phyloP scores from a whole-genome alignment of 1,140 invertebrate genomes.

The Vollenhovia emeryi region DNA sequence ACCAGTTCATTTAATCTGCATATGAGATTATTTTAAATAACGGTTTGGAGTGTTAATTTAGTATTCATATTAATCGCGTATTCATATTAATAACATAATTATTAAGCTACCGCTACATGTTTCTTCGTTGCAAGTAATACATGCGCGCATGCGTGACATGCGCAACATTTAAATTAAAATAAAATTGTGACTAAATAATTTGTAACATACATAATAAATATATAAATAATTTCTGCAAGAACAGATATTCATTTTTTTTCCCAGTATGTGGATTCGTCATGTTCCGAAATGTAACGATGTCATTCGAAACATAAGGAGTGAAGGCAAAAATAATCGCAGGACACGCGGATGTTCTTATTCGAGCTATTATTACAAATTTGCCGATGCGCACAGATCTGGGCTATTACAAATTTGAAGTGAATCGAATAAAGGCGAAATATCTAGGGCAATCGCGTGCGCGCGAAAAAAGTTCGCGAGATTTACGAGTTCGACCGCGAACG shows the following conservation, averaged over 20 bases:
- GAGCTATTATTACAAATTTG: neutral
- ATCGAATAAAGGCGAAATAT: neutral
- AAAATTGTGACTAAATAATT: neutral
- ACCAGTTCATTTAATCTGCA: neutral
- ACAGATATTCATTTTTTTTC: neutral
- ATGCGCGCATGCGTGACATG: neutral
- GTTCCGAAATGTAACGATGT: neutral
- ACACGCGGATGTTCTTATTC: slow-evolving; percentile 10
- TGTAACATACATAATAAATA: neutral
- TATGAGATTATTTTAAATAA: neutral
- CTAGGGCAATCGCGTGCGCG: no score
- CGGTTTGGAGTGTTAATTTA: neutral
- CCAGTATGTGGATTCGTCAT: neutral
- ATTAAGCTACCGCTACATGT: neutral
- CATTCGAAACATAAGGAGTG: slow-evolving; percentile 11
- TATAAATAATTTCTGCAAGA: neutral
- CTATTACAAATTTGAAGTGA: neutral
- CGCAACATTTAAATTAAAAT: neutral
- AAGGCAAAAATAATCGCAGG: slow-evolving; percentile 41
- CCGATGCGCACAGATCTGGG: neutral
- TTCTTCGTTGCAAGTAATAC: neutral
- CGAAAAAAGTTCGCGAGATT: neutral
- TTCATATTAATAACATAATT: neutral
- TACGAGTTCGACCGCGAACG: neutral
- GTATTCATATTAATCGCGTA: neutral